A percentile compares a stretch with the other conserved stretches of the same genome.
Evolutionary conservation across 2,888 invertebrate species (phyloP).

Genomic region (Noctua pronuba): DNA sequence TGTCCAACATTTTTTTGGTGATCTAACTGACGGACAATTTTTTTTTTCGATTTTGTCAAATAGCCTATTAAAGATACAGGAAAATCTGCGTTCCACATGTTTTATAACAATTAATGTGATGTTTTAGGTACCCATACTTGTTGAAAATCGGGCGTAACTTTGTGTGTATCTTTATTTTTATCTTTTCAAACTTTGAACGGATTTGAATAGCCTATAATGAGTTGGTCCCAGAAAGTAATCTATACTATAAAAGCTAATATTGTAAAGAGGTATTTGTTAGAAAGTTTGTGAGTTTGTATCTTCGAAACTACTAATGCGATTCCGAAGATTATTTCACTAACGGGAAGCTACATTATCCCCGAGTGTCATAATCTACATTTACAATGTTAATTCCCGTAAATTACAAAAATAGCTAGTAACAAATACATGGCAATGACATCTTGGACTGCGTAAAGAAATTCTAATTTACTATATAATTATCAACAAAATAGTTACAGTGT

Average conservation of each 20-base stretch:
- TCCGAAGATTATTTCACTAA: too few relatives aligned
- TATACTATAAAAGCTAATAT: too few relatives aligned
- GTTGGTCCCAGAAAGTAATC: background rate
- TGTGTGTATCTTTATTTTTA: background rate
- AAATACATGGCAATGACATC: background rate
- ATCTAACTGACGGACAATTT: too few relatives aligned
- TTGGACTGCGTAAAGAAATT: background rate
- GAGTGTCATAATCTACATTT: too few relatives aligned
- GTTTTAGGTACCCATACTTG: background rate
- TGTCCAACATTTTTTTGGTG: too few relatives aligned
- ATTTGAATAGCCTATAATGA: background rate
- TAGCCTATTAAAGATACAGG: too few relatives aligned
- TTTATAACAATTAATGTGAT: background rate
- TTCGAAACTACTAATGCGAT: too few relatives aligned
- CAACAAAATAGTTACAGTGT: background rate
- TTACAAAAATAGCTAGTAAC: background rate
- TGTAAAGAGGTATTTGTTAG: too few relatives aligned
- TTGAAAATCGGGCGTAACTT: background rate
- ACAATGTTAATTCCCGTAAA: too few relatives aligned
- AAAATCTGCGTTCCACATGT: background rate
- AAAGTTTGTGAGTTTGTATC: too few relatives aligned
- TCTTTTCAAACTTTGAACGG: background rate
- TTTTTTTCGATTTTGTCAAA: too few relatives aligned
- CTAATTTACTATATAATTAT: background rate
- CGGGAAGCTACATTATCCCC: too few relatives aligned